Conservation (phyloP, 1,140 invertebrate genomes). For the Halyomorpha halys region DNA sequence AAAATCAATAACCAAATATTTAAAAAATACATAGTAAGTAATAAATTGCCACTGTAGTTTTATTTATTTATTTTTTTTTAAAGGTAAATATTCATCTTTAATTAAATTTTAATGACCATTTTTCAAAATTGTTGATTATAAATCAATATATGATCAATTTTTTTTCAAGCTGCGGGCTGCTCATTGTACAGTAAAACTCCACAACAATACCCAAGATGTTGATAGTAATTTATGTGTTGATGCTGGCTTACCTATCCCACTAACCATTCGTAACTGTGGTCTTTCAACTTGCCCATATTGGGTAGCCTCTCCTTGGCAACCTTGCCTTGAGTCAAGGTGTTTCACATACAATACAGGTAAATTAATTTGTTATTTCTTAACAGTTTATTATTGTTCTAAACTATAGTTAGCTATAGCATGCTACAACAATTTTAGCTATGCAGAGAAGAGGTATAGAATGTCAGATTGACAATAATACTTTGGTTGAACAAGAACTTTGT, state of each 20-base stretch:
- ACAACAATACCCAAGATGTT: conserved; percentile 46
- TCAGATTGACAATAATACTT: conserved; percentile 50
- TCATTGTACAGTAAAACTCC: conserved; percentile 52
- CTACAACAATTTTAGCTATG: conserved; percentile 46
- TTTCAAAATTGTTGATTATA: no score
- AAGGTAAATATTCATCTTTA: no score
- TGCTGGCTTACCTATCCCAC: conserved; percentile 50
- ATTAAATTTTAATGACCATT: no score
- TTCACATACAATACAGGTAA: conserved; percentile 61
- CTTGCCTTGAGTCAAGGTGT: conserved; percentile 58
- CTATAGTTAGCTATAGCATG: conserved; percentile 3
- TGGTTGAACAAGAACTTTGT: conserved; percentile 48
- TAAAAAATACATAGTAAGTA: no score
- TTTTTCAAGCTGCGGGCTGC: conserved; percentile 51
- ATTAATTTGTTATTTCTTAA: no score
- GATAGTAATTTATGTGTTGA: conserved; percentile 58
- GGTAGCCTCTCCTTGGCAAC: conserved; percentile 57
- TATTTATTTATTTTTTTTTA: no score
- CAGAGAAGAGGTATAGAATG: conserved; percentile 63
- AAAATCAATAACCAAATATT: no score
- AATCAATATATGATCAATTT: no score
- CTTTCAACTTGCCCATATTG: conserved; percentile 59
- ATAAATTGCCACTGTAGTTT: no score
- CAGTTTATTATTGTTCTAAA: background rate
- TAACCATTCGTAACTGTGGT: conserved; percentile 57